These are phyloP conservation scores for Xenopus laevis DNA, from an alignment of 2,113 vertebrate species.

Conservation along the genomic window DNA sequence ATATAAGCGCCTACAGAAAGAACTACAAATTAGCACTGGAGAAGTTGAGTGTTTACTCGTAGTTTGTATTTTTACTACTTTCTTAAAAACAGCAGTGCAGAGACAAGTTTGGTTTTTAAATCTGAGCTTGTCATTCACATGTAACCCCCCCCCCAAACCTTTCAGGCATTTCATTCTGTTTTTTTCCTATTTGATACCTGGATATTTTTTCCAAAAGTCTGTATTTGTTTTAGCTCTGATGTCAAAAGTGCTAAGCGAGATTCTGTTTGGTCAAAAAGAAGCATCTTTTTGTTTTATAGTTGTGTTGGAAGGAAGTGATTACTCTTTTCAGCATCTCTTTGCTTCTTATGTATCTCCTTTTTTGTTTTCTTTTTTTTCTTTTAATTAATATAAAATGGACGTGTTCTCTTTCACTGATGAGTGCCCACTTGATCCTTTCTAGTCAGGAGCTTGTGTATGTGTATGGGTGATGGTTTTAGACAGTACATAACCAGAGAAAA, in stretches of 20 bases:
- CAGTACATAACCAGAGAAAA: background rate
- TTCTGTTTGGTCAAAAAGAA: constrained; percentile 54
- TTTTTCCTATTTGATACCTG: constrained; percentile 75
- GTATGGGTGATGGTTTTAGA: background rate
- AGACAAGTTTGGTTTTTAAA: constrained; percentile 68
- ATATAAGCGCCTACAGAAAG: constrained; percentile 7
- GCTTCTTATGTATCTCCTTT: constrained; percentile 36
- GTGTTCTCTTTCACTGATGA: constrained; percentile 29
- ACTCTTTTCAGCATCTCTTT: constrained; percentile 34
- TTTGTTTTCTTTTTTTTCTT: constrained; percentile 33
- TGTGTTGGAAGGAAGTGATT: constrained; percentile 18
- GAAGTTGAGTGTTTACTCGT: constrained; percentile 70
- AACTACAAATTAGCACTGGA: constrained; percentile 33
- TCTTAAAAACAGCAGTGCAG: constrained; percentile 77
- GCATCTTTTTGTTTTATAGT: constrained; percentile 50
- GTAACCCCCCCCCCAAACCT: constrained; percentile 61
- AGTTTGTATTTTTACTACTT: constrained; percentile 85
- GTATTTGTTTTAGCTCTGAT: constrained; percentile 65
- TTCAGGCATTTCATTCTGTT: constrained; percentile 76
- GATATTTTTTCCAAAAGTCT: constrained; percentile 73
- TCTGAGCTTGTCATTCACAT: constrained; percentile 70
- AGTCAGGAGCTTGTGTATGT: background rate
- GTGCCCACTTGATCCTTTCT: constrained; percentile 1
- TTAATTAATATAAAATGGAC: constrained; percentile 44
- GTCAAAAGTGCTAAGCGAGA: constrained; percentile 56